Base-by-base conservation (phyloP, 2,797 vertebrate genomes). In the Cuculus canorus region DNA sequence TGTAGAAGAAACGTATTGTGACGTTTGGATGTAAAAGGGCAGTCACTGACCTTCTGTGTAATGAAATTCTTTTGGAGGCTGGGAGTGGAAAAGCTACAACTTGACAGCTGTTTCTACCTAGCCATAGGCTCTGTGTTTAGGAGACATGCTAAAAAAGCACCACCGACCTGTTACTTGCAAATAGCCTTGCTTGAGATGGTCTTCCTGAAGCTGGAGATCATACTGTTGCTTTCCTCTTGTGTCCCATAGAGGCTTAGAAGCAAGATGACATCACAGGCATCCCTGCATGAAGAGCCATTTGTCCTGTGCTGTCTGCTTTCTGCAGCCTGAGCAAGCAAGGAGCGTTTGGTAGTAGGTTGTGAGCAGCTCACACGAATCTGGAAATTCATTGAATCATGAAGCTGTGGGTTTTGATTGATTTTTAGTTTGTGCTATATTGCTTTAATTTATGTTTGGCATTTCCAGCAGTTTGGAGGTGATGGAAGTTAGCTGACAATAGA, bases 401-500 rank as follows among this genome's bases (percentile, higher is more conserved):
- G 56, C 90, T 43, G 15, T 22, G 45, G 90, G 65, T 22, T 86
- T 90, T 96, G 95, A 95, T 70, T 95, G 92, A 94, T 91, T 95
- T 95, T 92, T 75, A 81, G 59, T 86, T 94, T 88, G 60, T 69
- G 35, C 54, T 37, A 41, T 78, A 80, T 72, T 65, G 22, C 60
- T 79, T 85, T 92, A 82, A 88, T 96, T 95, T 94, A 96, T 92
- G 79, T 78, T 84, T 96, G 92, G 92, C 86, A 90, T 96, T 66
- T 93, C 73, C 63, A 65, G 85, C 30, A 83, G 47, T 87, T 91
- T 86, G 68, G 64, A 88, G 76, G 65, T 95, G 89, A 91, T 92
- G 89, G 63, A 95, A 96, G 63, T 93, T 96, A 95, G 83, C 82
- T 93, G 88, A 92, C 92, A 94, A 91, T 94, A 96, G 96, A 96